Evolutionary conservation across 2,797 vertebrate species (phyloP), one percentile per base, ranked within the genome.

Genomic region (Simalia tracyae): DNA sequence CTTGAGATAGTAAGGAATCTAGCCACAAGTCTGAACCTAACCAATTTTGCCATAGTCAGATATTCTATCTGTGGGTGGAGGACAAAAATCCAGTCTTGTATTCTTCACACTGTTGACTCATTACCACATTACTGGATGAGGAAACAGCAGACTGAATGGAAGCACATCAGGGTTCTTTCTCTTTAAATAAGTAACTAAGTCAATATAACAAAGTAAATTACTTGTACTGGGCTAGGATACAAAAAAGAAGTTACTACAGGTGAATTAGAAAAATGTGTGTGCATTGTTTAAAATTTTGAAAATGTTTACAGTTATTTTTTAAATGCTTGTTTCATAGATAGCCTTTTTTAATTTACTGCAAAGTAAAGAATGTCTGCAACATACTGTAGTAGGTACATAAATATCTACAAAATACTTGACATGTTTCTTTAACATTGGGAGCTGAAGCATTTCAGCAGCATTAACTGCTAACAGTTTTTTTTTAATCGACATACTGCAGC

Each of bases 31-130:
- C 19, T 84, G 54, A 68, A 84, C 85, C 54, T 7, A 90, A 59
- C 60, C 46, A 66, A 84, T 87, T 87, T 90, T 91, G 56, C 50
- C 68, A 84, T 5, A 91, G 57, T 57, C 50, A 91, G 31, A 57
- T 61, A 89, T 63, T 68, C 59, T 57, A 90, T 64, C 84, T 50
- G 60, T 50, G 61, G 12, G 28, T 84, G 4, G 72, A 84, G 46
- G 56, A 66, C 50, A 88, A 28, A 61, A 2, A 36, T 14, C 26
- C 19, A 76, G 28, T n/a, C 50, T 22, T 81, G 42, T 28, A 76
- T 60, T 61, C 46, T 89, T 84, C 17, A 31, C 28, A 59, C 24
- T 86, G n/a, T 22, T 89, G 59, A 86, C 76, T 91, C 63, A 89
- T 86, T 42, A 86, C 7, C 19, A 42, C 42, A 66, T 89, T 86